Evolutionary conservation across 2,888 invertebrate species (phyloP).

Genomic region (Kuschelorhynchus macadamiae): DNA sequence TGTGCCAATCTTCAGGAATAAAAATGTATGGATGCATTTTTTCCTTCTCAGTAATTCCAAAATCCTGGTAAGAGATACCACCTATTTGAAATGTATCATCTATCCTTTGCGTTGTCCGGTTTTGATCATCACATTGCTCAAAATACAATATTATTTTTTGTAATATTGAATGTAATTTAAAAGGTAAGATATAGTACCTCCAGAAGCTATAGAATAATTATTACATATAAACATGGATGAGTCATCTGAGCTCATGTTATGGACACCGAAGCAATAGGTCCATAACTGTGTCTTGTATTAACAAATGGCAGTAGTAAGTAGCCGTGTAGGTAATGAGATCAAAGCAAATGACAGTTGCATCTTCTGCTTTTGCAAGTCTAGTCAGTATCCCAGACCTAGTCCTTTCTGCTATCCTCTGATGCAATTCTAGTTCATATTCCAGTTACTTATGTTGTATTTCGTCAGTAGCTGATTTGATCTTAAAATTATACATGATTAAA

Average conservation of each 20-base stretch:
- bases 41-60: conserved; percentile 6
- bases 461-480: conserved; percentile 41
- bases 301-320: conserved; percentile 52
- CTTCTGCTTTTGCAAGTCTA: conserved; percentile 31
- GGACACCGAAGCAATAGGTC: conserved; percentile 51
- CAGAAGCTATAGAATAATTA: conserved; percentile 51
- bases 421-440: too few relatives aligned
- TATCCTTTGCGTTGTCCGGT: conserved; percentile 16
- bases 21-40: conserved; percentile 12
- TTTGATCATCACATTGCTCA: conserved; percentile 24
- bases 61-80: conserved; percentile 20
- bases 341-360: conserved; percentile 51
- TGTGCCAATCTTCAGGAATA: conserved; percentile 17
- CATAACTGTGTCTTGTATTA: conserved; percentile 55
- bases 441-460: conserved; percentile 17
- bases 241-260: conserved; percentile 51
- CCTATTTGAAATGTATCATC: conserved; percentile 29
- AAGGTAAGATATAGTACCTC: conserved; percentile 55
- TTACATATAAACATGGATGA: conserved; percentile 56
- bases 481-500: conserved; percentile 47
- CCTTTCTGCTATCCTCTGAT: conserved; percentile 46
- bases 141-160: conserved; percentile 44
- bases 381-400: conserved; percentile 44
- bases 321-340: conserved; percentile 57
- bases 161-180: conserved; percentile 50